phyloP scores from a whole-genome alignment of 2,113 vertebrate genomes.

The Dipodomys spectabilis region DNA sequence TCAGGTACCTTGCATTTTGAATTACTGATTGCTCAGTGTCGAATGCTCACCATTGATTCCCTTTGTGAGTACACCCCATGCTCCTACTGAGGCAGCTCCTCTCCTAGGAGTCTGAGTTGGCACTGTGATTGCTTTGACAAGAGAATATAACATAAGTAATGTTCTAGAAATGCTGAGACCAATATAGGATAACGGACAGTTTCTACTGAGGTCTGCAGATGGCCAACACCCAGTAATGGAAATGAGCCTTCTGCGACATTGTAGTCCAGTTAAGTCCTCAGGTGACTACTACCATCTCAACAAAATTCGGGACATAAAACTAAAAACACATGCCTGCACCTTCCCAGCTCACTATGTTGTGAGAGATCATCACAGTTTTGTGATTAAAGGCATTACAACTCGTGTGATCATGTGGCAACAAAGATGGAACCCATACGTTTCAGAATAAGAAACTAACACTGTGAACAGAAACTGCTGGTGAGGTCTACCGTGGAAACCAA shows the following conservation, averaged over 20 bases:
- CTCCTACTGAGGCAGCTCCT: neutral
- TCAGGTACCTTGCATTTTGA: neutral
- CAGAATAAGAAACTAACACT: slow-evolving; percentile 6
- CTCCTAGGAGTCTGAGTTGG: neutral
- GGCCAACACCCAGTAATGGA: neutral
- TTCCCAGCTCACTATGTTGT: neutral
- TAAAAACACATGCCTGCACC: neutral
- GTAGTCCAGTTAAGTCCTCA: neutral
- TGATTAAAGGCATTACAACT: neutral
- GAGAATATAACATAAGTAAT: neutral
- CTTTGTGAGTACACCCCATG: neutral
- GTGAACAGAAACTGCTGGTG: neutral
- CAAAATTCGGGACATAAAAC: neutral
- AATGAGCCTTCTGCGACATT: neutral
- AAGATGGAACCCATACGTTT: neutral
- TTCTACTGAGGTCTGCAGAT: neutral
- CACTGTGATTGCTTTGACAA: neutral
- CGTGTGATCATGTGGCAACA: neutral
- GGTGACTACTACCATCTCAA: neutral
- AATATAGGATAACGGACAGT: neutral
- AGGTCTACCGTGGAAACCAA: neutral
- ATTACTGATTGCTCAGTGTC: slow-evolving; percentile 27
- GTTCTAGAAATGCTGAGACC: slow-evolving; percentile 11
- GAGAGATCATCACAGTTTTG: neutral
- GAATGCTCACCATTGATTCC: neutral